Conservation (phyloP, 2,797 vertebrate species). For the Chromis chromis region DNA sequence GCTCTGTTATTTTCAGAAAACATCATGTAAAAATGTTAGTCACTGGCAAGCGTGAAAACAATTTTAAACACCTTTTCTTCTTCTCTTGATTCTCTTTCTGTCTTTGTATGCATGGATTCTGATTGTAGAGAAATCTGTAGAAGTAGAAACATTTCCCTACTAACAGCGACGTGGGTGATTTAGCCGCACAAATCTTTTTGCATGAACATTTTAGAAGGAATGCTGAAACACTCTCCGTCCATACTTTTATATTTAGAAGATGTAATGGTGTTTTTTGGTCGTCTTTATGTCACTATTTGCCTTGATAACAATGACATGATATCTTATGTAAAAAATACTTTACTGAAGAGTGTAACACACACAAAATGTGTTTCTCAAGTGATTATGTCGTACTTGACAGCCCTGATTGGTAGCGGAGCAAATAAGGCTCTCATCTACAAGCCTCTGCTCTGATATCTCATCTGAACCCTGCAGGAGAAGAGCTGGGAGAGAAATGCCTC, state of each 20-base stretch:
- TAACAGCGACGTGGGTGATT: constrained; percentile 15
- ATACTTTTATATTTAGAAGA: background rate
- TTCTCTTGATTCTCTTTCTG: constrained; percentile 12
- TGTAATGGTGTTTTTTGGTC: background rate
- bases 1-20: constrained; percentile 27
- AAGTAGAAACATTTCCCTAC: constrained; percentile 10
- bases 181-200: constrained; percentile 59
- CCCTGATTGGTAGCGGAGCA: constrained; percentile 43
- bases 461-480: constrained; percentile 28
- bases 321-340: constrained; percentile 2
- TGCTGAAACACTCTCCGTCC: background rate
- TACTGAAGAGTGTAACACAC: constrained; percentile 21
- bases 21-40: constrained; percentile 14
- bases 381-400: constrained; percentile 46
- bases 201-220: constrained; percentile 41
- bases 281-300: constrained; percentile 8
- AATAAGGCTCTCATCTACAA: constrained; percentile 36
- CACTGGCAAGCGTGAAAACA: constrained; percentile 2
- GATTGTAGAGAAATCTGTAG: background rate
- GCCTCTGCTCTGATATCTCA: constrained; percentile 43
- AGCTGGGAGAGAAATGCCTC: constrained; percentile 12
- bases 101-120: constrained; percentile 51
- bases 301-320: background rate
- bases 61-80: background rate
- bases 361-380: constrained; percentile 46